phyloP scores from a whole-genome alignment of 2,113 vertebrate genomes.

The Apaloderma vittatum region DNA sequence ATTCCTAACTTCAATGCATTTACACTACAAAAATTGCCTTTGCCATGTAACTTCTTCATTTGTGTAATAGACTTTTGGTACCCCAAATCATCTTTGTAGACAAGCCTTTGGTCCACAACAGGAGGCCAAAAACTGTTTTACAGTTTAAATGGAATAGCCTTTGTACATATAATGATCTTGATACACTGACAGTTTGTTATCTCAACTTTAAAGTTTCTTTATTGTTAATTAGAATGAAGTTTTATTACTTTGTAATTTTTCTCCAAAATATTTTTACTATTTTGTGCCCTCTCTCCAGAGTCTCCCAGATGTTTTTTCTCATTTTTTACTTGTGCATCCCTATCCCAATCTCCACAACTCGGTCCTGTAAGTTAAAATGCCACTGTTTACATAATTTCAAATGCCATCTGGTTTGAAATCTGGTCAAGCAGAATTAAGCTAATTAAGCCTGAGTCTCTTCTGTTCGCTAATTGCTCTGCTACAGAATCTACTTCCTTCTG shows the following conservation, averaged over 20 bases:
- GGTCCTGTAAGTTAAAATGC: not conserved
- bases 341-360: not conserved
- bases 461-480: slow-evolving; percentile 17
- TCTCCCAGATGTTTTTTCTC: not conserved
- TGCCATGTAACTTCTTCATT: not conserved
- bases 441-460: not conserved
- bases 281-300: not conserved
- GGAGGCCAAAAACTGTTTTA: not conserved
- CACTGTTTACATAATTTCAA: not conserved
- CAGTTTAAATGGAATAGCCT: not conserved
- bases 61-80: not conserved
- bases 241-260: not conserved
- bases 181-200: not conserved
- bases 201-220: not conserved
- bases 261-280: not conserved
- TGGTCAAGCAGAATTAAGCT: slow-evolving; percentile 10
- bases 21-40: not conserved
- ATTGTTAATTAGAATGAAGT: not conserved
- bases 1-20: not conserved
- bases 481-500: not conserved
- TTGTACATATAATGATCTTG: fast-evolving
- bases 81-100: not conserved
- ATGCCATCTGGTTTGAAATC: slow-evolving; percentile 38
- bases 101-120: not conserved
- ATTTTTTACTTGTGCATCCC: not conserved